Percentiles rank a stretch among this genome's conserved stretches.
Evolutionary conservation across 2,888 invertebrate genomes (phyloP).

Genomic region (Aricia artaxerxes): DNA sequence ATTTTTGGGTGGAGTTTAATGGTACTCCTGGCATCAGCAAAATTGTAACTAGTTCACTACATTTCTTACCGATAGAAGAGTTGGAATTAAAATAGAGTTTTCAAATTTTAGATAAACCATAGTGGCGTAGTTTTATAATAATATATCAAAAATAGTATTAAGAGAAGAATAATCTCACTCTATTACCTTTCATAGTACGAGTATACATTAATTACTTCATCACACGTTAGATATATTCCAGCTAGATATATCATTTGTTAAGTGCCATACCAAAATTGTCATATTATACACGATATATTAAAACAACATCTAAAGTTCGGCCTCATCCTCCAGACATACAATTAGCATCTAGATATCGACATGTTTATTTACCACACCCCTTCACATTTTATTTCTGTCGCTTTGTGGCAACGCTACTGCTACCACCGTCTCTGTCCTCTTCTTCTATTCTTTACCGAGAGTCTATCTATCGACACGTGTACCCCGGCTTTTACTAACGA

Average conservation of each 20-base stretch:
- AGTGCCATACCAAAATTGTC: neutral
- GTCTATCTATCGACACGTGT: slow-evolving; percentile 35
- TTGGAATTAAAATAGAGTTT: neutral
- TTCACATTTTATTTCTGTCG: slow-evolving; percentile 67
- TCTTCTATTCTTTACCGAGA: slow-evolving; percentile 41
- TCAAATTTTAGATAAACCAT: neutral
- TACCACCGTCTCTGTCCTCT: slow-evolving; percentile 53
- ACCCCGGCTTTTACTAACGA: slow-evolving; percentile 75
- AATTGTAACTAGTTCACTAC: neutral
- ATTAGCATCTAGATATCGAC: slow-evolving; percentile 41
- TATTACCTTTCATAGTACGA: neutral
- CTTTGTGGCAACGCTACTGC: slow-evolving; percentile 79
- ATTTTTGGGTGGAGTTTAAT: neutral
- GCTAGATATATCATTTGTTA: neutral
- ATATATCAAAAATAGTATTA: neutral
- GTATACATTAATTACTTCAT: neutral
- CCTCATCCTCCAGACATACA: neutral
- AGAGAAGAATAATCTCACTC: neutral
- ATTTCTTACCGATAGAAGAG: neutral
- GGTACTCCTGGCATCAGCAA: neutral
- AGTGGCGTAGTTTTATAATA: too few relatives aligned
- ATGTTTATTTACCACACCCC: slow-evolving; percentile 47
- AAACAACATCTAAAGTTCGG: neutral
- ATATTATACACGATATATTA: neutral
- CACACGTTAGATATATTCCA: neutral